Evolutionary conservation across 2,797 vertebrate genomes (phyloP).

Genomic region (Tamandua tetradactyla): DNA sequence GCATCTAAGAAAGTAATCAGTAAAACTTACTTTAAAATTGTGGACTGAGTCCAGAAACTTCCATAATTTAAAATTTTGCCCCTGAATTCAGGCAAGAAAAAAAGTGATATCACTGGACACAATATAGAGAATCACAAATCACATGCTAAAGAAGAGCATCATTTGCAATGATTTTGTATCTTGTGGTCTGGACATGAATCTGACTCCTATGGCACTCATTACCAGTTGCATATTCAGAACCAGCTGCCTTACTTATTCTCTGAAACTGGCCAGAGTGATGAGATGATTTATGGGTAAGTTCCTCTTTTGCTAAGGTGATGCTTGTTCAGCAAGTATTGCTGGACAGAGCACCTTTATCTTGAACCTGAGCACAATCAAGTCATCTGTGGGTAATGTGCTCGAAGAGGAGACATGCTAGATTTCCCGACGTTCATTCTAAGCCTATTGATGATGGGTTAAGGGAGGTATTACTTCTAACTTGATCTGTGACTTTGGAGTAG

Average conservation of each 20-base stretch:
- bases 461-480: neutral
- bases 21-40: slow-evolving; percentile 45
- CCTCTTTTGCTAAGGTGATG: neutral
- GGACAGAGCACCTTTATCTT: neutral
- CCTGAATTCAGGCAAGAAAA: slow-evolving; percentile 53
- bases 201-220: neutral
- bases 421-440: neutral
- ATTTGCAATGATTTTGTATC: neutral
- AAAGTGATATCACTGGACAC: neutral
- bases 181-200: neutral
- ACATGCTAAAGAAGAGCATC: neutral
- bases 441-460: neutral
- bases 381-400: neutral
- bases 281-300: neutral
- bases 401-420: neutral
- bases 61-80: slow-evolving; percentile 53
- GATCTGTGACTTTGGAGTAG: neutral
- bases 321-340: neutral
- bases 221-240: neutral
- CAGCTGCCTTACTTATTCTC: neutral
- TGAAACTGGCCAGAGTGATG: neutral
- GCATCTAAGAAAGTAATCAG: slow-evolving; percentile 30
- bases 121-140: slow-evolving; percentile 6
- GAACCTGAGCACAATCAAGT: neutral
- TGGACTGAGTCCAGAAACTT: slow-evolving; percentile 34